Percentiles rank a stretch among this genome's conserved stretches.
These are phyloP conservation scores for Aphelenchoides besseyi DNA, from an alignment of 1,140 invertebrate species.

Conservation along the genomic window DNA sequence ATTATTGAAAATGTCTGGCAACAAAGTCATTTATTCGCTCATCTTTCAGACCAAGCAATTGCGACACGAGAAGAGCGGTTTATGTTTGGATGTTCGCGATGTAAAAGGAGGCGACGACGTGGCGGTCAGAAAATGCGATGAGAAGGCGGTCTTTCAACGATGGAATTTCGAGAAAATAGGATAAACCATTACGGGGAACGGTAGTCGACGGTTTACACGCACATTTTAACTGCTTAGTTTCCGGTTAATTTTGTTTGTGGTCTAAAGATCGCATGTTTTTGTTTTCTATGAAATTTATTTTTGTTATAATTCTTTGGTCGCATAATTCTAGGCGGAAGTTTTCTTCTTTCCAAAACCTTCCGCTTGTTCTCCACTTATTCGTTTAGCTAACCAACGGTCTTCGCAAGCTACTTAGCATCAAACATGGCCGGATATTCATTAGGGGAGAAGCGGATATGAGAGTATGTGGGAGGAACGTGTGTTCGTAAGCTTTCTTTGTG, in stretches of 20 bases:
- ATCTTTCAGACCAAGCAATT: slow-evolving; percentile 39
- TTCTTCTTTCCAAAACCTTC: background rate
- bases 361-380: background rate
- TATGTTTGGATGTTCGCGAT: slow-evolving; percentile 48
- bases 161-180: slow-evolving; percentile 4
- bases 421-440: background rate
- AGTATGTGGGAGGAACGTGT: background rate
- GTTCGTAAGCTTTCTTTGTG: too few species aligned
- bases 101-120: slow-evolving; percentile 41
- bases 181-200: background rate
- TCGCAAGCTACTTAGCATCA: background rate
- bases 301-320: background rate
- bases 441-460: background rate
- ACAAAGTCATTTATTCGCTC: slow-evolving; percentile 10
- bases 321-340: slow-evolving; percentile 1
- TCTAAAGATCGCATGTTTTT: background rate
- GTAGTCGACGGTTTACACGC: background rate
- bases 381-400: background rate
- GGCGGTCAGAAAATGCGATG: slow-evolving; percentile 36
- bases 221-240: background rate
- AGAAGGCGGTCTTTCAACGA: background rate
- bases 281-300: background rate
- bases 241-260: background rate
- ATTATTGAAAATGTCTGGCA: slow-evolving; percentile 11
- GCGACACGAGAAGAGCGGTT: slow-evolving; percentile 29